Evolutionary conservation across 2,797 vertebrate species (phyloP), one percentile per base, ranked within the genome.

Genomic region (Alcedo atthis): DNA sequence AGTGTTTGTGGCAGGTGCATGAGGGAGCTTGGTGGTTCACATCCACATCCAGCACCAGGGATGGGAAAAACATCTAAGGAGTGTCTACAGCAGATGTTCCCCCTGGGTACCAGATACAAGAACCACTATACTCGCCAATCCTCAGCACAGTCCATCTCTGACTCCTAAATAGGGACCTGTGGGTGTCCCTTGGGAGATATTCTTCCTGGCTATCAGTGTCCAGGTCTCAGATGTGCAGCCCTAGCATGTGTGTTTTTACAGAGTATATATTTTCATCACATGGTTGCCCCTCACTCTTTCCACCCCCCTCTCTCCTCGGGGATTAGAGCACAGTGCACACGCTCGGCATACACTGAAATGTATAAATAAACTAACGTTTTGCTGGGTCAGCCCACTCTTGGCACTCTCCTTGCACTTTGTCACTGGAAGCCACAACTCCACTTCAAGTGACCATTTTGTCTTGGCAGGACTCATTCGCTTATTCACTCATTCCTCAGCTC

Each of bases 361-460:
- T 66, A 92, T 90, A 96, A 95, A 93, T 94, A 96, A 93, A 94
- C 67, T 81, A 70, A 42, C 8, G 7, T 96, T 94, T 24, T 94
- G 87, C 94, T 95, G 79, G 77, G 85, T 96, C 94, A 93, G 94
- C 83, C 61, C 66, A 79, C 83, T 32, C 45, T 58, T 93, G 90
- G 81, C 89, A 95, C 8, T 49, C 78, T 87, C 81, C 54, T 79
- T 26, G 57, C 20, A 67, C 57, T 91, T 64, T 90, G 87, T 85
- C 77, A 92, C 90, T 53, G 78, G 76, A 92, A 85, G 93, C 87
- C 84, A 92, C 90, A 96, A 54, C 54, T 78, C 71, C 59, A 30
- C 76, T 96, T 25, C 53, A 42, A 95, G 90, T 84, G 84, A 94
- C 92, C 85, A 67, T 92, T 92, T 81, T 45, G 62, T 69, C 87